A percentile compares a stretch with the other conserved stretches of the same genome.
Evolutionary conservation across 1,140 invertebrate genomes (phyloP).

Genomic region (Drosophila funebris): DNA sequence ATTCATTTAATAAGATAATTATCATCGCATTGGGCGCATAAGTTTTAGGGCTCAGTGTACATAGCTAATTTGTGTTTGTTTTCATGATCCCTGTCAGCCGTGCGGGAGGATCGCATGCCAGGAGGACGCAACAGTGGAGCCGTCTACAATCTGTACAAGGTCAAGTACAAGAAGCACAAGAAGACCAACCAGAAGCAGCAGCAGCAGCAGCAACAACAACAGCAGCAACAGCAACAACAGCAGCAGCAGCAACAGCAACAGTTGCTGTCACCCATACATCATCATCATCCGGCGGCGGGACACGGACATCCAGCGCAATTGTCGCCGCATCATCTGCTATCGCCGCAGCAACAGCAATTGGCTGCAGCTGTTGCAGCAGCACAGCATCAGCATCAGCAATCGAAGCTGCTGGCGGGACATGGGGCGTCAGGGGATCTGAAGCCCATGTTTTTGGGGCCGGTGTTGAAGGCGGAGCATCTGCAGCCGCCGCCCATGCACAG

Average conservation of each 20-base stretch:
- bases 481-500: constrained; percentile 72
- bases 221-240: constrained; percentile 84
- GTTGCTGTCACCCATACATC: constrained; percentile 77
- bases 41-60: too few relatives aligned
- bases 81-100: constrained; percentile 88
- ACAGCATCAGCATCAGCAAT: constrained; percentile 78
- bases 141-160: constrained; percentile 99
- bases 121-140: constrained; percentile 99
- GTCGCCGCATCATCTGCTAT: constrained; percentile 76
- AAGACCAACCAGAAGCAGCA: constrained; percentile 88
- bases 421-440: constrained; percentile 66
- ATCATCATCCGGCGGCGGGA: constrained; percentile 63
- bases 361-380: constrained; percentile 59
- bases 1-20: too few relatives aligned
- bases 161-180: constrained; percentile 99
- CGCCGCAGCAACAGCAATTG: constrained; percentile 82
- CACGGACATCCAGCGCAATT: constrained; percentile 83
- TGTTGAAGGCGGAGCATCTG: constrained; percentile 67
- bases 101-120: constrained; percentile 99
- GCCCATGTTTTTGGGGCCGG: constrained; percentile 76
- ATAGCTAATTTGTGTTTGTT: neutral
- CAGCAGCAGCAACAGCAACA: constrained; percentile 84
- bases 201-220: constrained; percentile 84
- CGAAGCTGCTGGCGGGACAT: constrained; percentile 59
- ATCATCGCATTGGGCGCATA: too few relatives aligned